Evolutionary conservation across 2,797 vertebrate genomes (phyloP), one percentile per base, ranked within the genome.

Genomic region (Tamandua tetradactyla): DNA sequence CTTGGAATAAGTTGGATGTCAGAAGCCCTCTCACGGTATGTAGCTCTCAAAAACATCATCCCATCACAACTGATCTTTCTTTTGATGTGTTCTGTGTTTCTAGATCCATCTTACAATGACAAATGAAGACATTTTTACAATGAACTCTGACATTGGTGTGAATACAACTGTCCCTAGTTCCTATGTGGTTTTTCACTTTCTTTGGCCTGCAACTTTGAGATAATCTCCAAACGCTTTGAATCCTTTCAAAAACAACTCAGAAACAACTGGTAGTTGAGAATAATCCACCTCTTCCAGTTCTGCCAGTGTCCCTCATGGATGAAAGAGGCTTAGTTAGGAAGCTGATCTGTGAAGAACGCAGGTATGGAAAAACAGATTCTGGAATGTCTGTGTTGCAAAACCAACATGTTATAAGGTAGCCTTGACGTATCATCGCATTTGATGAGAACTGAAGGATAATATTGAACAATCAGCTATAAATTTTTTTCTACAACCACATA

Each of bases 1-100:
- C 93, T 96, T 93, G 86, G 95, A 98, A 96, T 96, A 97, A 93
- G 81, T 87, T 81, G 47, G 69, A 79, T 92, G 96, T 95, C 93
- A 97, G 96, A 89, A 94, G 83, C 91, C 97, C 68, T 84, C 91
- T 94, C 20, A 89, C 2, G 57, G 61, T 91, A 93, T 79, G 80
- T 88, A 90, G 94, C 82, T 97, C 96, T 96, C 87, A 75, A 71
- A 71, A 71, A 20, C 72, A 72, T 17, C 84, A 62, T 30, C 49
- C 66, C 93, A 96, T 95, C 94, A 94, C 94, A 96, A 84, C 47
- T 72, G 27, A 94, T 86, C 9, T 93, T 97, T 97, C 40, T 85
- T 96, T 98, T 97, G 87, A 96, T 82, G 57, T 83, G 76, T 95
- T 96, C 92, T 37, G 76, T 85, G 55, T 93, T 97, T 97, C 72